A percentile compares a stretch with the other conserved stretches of the same genome.
Evolutionary conservation across 2,113 vertebrate genomes (phyloP).

Genomic region (Raphicerus campestris): DNA sequence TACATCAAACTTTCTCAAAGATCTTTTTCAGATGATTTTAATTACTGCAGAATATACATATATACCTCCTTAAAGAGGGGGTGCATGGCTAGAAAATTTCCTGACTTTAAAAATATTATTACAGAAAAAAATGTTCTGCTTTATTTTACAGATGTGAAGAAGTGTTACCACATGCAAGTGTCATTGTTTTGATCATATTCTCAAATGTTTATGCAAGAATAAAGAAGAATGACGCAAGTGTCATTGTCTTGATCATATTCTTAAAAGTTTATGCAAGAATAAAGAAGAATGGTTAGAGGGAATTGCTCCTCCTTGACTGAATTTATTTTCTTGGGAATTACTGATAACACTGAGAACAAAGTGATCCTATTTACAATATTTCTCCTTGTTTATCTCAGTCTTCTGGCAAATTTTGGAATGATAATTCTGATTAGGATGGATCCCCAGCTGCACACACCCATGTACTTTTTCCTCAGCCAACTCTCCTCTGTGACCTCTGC

Average conservation of each 20-base stretch:
- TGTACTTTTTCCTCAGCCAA: conserved; percentile 13
- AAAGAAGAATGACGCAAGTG: background rate
- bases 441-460: background rate
- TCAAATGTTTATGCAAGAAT: background rate
- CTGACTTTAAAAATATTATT: background rate
- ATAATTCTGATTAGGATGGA: background rate
- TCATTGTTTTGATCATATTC: background rate
- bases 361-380: background rate
- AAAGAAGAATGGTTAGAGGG: background rate
- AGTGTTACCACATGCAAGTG: background rate
- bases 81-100: background rate
- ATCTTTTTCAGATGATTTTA: background rate
- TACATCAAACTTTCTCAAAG: background rate
- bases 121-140: background rate
- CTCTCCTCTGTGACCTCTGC: background rate
- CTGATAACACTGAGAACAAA: background rate
- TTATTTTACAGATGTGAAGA: background rate
- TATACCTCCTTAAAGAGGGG: background rate
- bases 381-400: background rate
- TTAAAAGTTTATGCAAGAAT: background rate
- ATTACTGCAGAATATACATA: background rate
- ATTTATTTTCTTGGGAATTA: no score
- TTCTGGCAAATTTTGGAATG: background rate
- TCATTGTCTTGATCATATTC: background rate
- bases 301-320: background rate